phyloP scores from a whole-genome alignment of 2,113 vertebrate genomes.

The Etia nguti region DNA sequence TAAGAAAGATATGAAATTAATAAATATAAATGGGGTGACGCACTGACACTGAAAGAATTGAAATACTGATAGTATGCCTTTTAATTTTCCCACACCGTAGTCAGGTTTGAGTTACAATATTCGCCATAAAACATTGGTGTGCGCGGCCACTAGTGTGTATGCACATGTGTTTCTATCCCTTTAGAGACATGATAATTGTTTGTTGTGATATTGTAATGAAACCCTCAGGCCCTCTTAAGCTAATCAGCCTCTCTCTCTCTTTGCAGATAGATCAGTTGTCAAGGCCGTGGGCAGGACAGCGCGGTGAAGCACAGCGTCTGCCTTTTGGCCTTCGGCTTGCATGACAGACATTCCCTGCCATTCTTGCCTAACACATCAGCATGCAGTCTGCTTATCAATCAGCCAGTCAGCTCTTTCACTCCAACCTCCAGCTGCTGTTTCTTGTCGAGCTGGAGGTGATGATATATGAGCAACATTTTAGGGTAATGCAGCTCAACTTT shows the following conservation, averaged over 20 bases:
- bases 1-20: neutral
- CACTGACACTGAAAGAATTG: neutral
- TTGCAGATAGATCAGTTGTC: conserved; percentile 54
- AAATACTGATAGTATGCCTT: neutral
- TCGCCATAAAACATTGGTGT: neutral
- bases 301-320: neutral
- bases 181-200: conserved; percentile 68
- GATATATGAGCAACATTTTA: conserved; percentile 16
- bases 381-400: conserved; percentile 14
- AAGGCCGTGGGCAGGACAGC: conserved; percentile 17
- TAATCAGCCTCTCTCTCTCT: conserved; percentile 55
- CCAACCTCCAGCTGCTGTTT: conserved; percentile 20
- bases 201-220: conserved; percentile 72
- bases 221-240: conserved; percentile 63
- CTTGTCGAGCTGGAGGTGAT: neutral
- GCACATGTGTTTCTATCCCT: conserved; percentile 16
- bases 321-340: conserved; percentile 29
- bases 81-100: neutral
- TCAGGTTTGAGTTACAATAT: neutral
- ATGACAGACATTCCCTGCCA: conserved; percentile 28
- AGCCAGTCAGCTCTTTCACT: neutral
- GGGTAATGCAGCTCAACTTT: neutral
- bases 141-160: neutral
- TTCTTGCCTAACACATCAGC: conserved; percentile 23
- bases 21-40: neutral